phyloP scores from a whole-genome alignment of 2,797 vertebrate genomes.

The Odontamblyopus lacepedii region DNA sequence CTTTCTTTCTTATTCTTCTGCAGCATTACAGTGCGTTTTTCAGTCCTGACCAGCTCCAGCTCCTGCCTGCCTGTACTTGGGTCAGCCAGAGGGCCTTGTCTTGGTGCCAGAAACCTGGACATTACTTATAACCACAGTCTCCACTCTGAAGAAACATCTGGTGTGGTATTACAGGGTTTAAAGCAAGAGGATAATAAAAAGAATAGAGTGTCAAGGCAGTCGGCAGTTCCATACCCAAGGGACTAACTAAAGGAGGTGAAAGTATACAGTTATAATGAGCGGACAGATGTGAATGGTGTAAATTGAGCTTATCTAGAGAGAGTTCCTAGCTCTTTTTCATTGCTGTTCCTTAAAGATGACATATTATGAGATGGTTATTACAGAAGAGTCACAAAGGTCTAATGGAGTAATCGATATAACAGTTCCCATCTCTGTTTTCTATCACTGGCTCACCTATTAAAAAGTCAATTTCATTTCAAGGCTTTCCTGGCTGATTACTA shows the following conservation, averaged over 20 bases:
- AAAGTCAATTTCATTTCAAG: not conserved
- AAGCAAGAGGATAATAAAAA: slow-evolving; percentile 41
- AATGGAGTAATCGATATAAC: slow-evolving; percentile 29
- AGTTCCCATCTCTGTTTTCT: slow-evolving; percentile 1
- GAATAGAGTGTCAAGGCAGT: slow-evolving; percentile 32
- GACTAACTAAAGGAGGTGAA: slow-evolving; percentile 7
- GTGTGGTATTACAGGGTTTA: slow-evolving; percentile 35
- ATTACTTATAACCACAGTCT: slow-evolving; percentile 35
- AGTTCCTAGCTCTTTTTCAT: slow-evolving; percentile 17
- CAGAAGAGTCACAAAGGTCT: slow-evolving; percentile 18
- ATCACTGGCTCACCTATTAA: not conserved
- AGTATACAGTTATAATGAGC: slow-evolving; percentile 21
- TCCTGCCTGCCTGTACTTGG: slow-evolving; percentile 28
- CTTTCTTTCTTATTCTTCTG: not conserved
- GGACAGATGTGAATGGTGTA: slow-evolving; percentile 8
- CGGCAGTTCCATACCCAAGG: slow-evolving; percentile 16
- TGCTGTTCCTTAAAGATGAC: slow-evolving; percentile 18
- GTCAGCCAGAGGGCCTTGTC: slow-evolving; percentile 40
- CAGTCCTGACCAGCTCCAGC: slow-evolving; percentile 23
- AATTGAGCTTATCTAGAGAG: slow-evolving; percentile 9
- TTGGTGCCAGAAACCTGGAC: slow-evolving; percentile 31
- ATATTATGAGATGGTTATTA: slow-evolving; percentile 13
- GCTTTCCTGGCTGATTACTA: not conserved
- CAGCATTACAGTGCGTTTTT: not conserved
- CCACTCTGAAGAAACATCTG: slow-evolving; percentile 52